phyloP scores from a whole-genome alignment of 2,113 vertebrate genomes.

The Lophura nycthemera region DNA sequence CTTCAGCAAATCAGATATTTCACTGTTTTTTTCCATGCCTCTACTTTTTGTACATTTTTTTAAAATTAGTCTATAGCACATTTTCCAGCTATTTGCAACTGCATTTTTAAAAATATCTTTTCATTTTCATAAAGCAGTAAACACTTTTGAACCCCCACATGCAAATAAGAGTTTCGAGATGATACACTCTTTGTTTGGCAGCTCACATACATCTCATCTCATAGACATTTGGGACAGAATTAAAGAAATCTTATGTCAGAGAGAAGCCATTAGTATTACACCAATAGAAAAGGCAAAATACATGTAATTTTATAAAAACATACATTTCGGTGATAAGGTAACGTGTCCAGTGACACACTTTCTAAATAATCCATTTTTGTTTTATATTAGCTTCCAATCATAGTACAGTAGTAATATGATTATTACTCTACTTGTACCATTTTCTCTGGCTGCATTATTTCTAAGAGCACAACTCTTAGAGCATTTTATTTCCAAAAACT shows the following conservation, averaged over 20 bases:
- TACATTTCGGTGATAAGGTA: background rate
- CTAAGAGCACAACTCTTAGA: background rate
- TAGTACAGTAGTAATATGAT: background rate
- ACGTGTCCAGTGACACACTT: background rate
- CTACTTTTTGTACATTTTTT: background rate
- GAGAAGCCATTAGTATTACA: background rate
- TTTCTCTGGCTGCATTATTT: conserved; percentile 2
- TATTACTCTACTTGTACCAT: background rate
- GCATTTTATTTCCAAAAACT: background rate
- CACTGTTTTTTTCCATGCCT: background rate
- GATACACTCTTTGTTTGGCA: background rate
- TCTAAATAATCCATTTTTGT: background rate
- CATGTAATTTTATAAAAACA: background rate
- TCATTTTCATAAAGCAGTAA: background rate
- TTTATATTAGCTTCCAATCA: background rate
- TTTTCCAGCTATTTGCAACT: background rate
- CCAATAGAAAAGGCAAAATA: background rate
- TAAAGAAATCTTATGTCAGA: background rate
- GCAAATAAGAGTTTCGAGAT: background rate
- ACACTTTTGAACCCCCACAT: background rate
- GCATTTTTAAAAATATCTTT: background rate
- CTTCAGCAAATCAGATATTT: background rate
- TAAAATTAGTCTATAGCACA: background rate
- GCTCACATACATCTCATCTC: background rate
- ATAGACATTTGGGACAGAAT: background rate